Percentiles rank a stretch among this genome's conserved stretches.
Evolutionary conservation across 2,888 invertebrate species (phyloP).

Genomic region (Macaria notata): DNA sequence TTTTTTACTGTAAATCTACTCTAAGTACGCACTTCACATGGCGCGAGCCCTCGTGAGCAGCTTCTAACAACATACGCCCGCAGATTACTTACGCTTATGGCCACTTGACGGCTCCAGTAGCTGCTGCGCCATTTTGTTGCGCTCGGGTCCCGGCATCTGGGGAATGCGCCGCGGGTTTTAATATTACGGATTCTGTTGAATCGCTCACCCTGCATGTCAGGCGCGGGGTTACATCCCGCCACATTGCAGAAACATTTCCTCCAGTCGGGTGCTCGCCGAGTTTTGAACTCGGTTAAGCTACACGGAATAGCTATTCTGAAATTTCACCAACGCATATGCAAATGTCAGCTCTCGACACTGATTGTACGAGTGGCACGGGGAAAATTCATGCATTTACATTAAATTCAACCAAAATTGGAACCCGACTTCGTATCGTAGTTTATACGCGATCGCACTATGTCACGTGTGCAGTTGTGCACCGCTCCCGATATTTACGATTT

Average conservation of each 20-base stretch:
- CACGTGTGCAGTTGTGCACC: conserved; percentile 49
- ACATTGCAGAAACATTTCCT: conserved; percentile 61
- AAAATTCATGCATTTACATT: conserved; percentile 82
- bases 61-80: conserved; percentile 56
- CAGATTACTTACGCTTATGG: conserved; percentile 56
- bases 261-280: conserved; percentile 61
- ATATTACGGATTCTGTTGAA: conserved; percentile 50
- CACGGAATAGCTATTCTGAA: conserved; percentile 74
- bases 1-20: conserved; percentile 58
- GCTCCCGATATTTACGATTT: conserved; percentile 72
- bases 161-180: conserved; percentile 52
- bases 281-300: conserved; percentile 77
- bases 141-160: conserved; percentile 33
- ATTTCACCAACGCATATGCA: conserved; percentile 80
- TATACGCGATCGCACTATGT: conserved; percentile 67
- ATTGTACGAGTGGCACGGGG: conserved; percentile 78
- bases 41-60: conserved; percentile 52
- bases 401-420: conserved; percentile 78
- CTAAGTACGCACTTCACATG: conserved; percentile 52
- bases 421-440: conserved; percentile 66
- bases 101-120: conserved; percentile 46
- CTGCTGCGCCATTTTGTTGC: conserved; percentile 47
- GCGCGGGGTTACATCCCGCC: conserved; percentile 58
- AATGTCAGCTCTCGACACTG: conserved; percentile 81
- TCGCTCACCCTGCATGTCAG: conserved; percentile 52